These are phyloP conservation scores for Ceratosolen solmsi DNA, from an alignment of 1,140 invertebrate genomes.

Conservation along the genomic window DNA sequence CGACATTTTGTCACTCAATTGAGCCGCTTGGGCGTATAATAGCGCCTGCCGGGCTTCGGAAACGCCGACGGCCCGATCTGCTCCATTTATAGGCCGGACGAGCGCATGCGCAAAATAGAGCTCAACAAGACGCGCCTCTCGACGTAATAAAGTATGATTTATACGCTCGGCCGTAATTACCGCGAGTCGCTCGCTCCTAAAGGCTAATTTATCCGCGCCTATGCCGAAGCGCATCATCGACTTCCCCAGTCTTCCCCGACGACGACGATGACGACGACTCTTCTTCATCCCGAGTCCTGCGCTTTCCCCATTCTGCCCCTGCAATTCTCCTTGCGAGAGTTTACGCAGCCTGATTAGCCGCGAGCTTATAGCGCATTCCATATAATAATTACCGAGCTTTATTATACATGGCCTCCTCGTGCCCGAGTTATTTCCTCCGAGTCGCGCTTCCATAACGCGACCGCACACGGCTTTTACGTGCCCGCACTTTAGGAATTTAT, in stretches of 20 bases:
- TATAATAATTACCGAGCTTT: slow-evolving; percentile 15
- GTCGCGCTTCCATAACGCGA: too few species aligned
- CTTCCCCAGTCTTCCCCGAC: background rate
- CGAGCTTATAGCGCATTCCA: background rate
- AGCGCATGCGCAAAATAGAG: slow-evolving; percentile 50
- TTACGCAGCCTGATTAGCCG: background rate
- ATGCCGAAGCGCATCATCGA: background rate
- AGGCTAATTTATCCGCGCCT: slow-evolving; percentile 55
- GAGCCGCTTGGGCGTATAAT: background rate
- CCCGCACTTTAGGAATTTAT: background rate
- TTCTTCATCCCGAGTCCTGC: too few species aligned
- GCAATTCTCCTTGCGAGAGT: background rate
- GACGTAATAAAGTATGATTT: slow-evolving; percentile 67
- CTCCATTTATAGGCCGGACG: slow-evolving; percentile 40
- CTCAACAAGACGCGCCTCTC: slow-evolving; percentile 53
- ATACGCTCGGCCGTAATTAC: slow-evolving; percentile 55
- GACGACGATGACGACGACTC: background rate
- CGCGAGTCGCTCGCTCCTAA: background rate
- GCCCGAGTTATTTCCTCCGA: too few species aligned
- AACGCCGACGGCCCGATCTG: background rate
- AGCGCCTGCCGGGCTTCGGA: background rate
- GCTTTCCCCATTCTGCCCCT: too few species aligned
- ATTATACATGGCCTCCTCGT: background rate
- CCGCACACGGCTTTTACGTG: background rate
- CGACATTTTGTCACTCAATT: background rate